These are phyloP conservation scores for Rousettus leschenaultii DNA, from an alignment of 2,113 vertebrate species.

Conservation along the genomic window DNA sequence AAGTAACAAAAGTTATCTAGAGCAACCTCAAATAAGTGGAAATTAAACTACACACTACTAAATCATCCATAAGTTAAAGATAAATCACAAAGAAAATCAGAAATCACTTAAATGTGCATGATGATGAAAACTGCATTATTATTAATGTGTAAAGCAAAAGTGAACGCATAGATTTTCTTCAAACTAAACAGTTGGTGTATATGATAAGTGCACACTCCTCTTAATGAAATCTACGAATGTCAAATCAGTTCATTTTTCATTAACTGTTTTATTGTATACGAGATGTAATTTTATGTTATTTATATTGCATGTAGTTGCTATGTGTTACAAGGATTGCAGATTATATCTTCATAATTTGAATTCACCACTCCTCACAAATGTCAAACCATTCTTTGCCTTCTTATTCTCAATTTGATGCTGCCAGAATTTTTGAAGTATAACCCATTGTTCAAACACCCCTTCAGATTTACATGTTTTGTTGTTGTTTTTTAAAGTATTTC, in stretches of 20 bases:
- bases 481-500: neutral
- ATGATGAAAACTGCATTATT: neutral
- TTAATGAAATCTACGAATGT: neutral
- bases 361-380: neutral
- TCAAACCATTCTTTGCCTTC: neutral
- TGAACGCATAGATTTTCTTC: neutral
- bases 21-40: neutral
- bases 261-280: neutral
- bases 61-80: neutral
- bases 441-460: neutral
- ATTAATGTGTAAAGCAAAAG: neutral
- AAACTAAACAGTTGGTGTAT: neutral
- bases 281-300: neutral
- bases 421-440: neutral
- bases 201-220: neutral
- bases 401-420: neutral
- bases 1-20: neutral
- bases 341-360: neutral
- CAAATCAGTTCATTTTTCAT: neutral
- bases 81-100: neutral
- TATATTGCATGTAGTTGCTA: neutral
- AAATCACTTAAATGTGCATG: neutral
- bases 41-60: neutral
- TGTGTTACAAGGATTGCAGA: neutral
- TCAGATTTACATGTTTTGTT: neutral